These are phyloP conservation scores for Actinernus sp. DNA, from an alignment of 92 coral and sea anemone species.

Conservation along the genomic window DNA sequence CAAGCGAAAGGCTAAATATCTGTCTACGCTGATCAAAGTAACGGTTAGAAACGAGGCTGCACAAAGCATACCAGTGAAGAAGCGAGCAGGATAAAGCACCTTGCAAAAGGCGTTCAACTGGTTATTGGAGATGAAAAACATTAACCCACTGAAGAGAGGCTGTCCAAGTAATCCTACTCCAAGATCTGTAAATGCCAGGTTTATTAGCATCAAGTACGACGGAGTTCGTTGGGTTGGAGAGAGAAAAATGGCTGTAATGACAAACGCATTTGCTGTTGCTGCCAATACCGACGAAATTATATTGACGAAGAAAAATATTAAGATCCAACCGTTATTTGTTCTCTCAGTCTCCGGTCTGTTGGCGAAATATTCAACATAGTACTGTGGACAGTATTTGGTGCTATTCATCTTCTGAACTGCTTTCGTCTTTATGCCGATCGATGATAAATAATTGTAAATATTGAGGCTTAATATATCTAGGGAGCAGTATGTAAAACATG, in stretches of 20 bases:
- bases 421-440: too few species aligned
- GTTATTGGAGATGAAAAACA: not conserved
- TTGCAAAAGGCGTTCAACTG: not conserved
- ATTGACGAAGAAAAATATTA: not conserved
- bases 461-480: too few species aligned
- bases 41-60: not conserved
- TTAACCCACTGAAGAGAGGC: not conserved
- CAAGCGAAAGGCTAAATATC: not conserved
- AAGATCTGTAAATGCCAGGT: conserved; percentile 1
- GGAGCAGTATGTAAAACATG: too few species aligned
- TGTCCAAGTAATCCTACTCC: not conserved
- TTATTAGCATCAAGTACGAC: not conserved
- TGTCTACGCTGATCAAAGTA: not conserved
- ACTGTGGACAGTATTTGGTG: not conserved
- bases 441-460: too few species aligned
- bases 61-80: conserved; percentile 1
- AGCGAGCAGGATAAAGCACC: not conserved
- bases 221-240: not conserved
- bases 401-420: too few species aligned
- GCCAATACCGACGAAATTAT: not conserved
- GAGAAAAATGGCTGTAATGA: not conserved
- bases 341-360: too few species aligned
- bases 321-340: not conserved
- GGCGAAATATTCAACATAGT: not conserved
- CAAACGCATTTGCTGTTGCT: not conserved